These are phyloP conservation scores for Hypselothyrea guttata DNA, from an alignment of 2,888 invertebrate genomes.

Conservation along the genomic window DNA sequence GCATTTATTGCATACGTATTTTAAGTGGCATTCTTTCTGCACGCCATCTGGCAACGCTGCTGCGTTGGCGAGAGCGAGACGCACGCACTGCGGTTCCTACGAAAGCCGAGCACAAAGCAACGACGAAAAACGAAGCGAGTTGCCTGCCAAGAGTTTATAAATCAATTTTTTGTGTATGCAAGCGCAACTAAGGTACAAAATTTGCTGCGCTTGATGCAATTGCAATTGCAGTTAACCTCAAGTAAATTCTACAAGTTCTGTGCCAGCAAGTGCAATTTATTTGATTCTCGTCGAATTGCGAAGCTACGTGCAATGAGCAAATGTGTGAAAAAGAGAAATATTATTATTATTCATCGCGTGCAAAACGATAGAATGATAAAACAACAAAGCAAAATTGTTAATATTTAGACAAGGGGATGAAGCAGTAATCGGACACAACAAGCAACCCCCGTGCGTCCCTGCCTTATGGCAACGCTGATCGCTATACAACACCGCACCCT, in stretches of 20 bases:
- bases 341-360: slow-evolving; percentile 29
- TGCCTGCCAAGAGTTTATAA: slow-evolving; percentile 74
- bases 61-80: slow-evolving; percentile 53
- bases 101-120: slow-evolving; percentile 77
- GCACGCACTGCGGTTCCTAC: slow-evolving; percentile 45
- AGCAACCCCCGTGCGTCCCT: slow-evolving; percentile 12
- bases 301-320: slow-evolving; percentile 38
- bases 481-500: slow-evolving; percentile 23
- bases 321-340: slow-evolving; percentile 33
- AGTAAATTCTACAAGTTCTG: slow-evolving; percentile 4
- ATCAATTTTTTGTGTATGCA: slow-evolving; percentile 82
- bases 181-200: slow-evolving; percentile 68
- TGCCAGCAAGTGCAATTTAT: slow-evolving; percentile 27
- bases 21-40: slow-evolving; percentile 7
- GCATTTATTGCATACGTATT: slow-evolving; percentile 1
- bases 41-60: slow-evolving; percentile 49
- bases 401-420: too few relatives aligned
- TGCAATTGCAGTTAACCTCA: slow-evolving; percentile 21
- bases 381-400: slow-evolving; percentile 1
- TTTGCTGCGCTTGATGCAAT: slow-evolving; percentile 28
- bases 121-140: slow-evolving; percentile 75
- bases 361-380: slow-evolving; percentile 5
- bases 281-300: slow-evolving; percentile 31
- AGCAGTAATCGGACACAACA: slow-evolving; percentile 10
- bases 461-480: slow-evolving; percentile 37